Evolutionary conservation across 1,140 invertebrate genomes (phyloP), one percentile per base, ranked within the genome.

Genomic region (Parapsyche elsis): DNA sequence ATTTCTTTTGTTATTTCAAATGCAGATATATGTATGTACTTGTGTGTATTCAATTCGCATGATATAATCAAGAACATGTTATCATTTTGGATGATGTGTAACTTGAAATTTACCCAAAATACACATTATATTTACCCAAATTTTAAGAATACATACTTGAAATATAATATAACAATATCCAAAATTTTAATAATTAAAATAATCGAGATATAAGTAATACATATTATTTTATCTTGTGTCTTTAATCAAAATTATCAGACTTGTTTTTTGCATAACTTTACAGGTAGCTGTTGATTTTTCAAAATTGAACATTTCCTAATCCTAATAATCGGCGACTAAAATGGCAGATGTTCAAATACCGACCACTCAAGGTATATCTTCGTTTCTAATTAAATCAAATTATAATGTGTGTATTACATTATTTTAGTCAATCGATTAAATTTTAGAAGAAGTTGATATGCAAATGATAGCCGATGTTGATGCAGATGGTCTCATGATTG

Each of bases 401-500:
- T n/a, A n/a, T 23, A 67, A 16, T 67, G 12, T 1, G 4, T 30
- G 2, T 16, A 59, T 67, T 7, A 24, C 21, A 67, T 67, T 67
- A 67, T 30, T 24, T 67, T n/a, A 67, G 1, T 67, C 21, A 7
- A 16, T 24, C 21, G 1, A 67, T 23, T 24, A 7, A 23, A 30
- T 45, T 9, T 9, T 73, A 73, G 71, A 73, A 14, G 71, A 53
- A 0, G 71, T 16, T 9, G 46, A 45, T 4, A 9, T 73, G 46
- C 38, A 73, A 73, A 73, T 53, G n/a, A 24, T 45, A 5, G 23
- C 16, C 1, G 71, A 46, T 16, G 38, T 85, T 0, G 84, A 61
- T 5, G 83, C 82, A 24, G 84, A 71, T 5, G 85, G 84, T 9
- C 87, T 85, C 30, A 83, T 83, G 70, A 86, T 86, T n/a, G 77